These are phyloP conservation scores for Clarias laeviceps DNA, from an alignment of 2,797 vertebrate species.

Conservation along the genomic window DNA sequence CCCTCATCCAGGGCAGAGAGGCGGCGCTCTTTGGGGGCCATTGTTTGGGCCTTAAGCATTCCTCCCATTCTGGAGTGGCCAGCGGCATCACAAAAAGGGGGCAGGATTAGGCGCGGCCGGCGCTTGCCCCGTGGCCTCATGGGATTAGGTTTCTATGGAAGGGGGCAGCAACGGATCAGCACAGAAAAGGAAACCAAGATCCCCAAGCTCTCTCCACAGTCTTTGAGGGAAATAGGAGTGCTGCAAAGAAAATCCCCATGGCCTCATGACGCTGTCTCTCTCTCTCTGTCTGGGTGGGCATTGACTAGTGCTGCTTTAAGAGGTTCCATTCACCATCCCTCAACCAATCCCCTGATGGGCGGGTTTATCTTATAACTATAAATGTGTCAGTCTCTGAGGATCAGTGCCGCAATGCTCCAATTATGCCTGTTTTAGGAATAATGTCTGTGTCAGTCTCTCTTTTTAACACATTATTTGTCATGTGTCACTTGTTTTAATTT, in stretches of 20 bases:
- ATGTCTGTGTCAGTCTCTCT: conserved; percentile 37
- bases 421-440: conserved; percentile 36
- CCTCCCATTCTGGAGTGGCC: conserved; percentile 61
- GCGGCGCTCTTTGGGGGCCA: conserved; percentile 49
- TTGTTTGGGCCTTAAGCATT: conserved; percentile 60
- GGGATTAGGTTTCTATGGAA: conserved; percentile 64
- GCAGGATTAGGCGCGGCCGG: conserved; percentile 60
- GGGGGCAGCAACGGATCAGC: conserved; percentile 59
- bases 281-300: conserved; percentile 47
- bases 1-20: conserved; percentile 50
- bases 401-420: conserved; percentile 25
- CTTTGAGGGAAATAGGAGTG: conserved; percentile 59
- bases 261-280: conserved; percentile 49
- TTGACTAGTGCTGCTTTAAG: conserved; percentile 50
- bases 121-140: conserved; percentile 64
- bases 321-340: conserved; percentile 40
- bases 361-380: conserved; percentile 51
- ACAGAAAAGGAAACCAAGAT: conserved; percentile 47
- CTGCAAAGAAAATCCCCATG: conserved; percentile 58
- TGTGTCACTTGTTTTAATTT: background rate
- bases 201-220: conserved; percentile 48
- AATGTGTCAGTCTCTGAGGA: conserved; percentile 43
- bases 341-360: conserved; percentile 48
- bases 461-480: background rate
- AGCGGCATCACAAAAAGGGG: conserved; percentile 59